Base-by-base conservation (phyloP, 2,797 vertebrate species). In the Eulemur mongoz region DNA sequence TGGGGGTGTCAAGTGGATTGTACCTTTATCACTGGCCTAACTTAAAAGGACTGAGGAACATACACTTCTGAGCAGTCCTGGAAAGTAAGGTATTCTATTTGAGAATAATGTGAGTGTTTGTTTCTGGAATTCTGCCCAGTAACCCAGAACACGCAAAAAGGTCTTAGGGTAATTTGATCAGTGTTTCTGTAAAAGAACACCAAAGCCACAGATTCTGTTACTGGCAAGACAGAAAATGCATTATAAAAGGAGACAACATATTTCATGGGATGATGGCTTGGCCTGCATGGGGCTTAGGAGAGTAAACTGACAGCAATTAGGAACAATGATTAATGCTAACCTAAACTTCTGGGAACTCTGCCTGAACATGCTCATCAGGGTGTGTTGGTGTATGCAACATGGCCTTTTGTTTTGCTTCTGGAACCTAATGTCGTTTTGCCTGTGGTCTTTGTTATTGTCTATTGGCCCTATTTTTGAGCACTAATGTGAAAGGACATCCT, bases 41-140 rank as follows among this genome's bases (percentile, higher is more conserved):
- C 27, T 70, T 93, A 54, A 94, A 94, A 89, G 54, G 70, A 79
- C 63, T 35, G 82, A 91, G 76, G 82, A 90, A 40, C 35, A 40
- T 40, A 14, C 50, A 48, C 83, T 92, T 91, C 82, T 48, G 76
- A 54, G 92, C 59, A 57, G 70, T 92, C 76, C 94, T 82, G 17
- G 63, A 87, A 97, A 96, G 48, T 59, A 70, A 79, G 48, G 27
- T 52, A 75, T 82, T 96, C 72, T 79, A 5, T 65, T 83, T 90
- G 80, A 89, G 54, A 43, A 61, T 91, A 91, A 93, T 61, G 78
- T 65, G 67, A 89, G 91, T 59, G 10, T 94, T 95, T 95, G 88
- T 81, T 97, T 94, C 82, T 97, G 93, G 96, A 96, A 91, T 69
- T 95, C 90, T 95, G 87, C 93, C 95, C 86, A 48, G 94, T 93